These are phyloP conservation scores for Epinephelus malabaricus DNA, from an alignment of 2,797 vertebrate species.

Conservation along the genomic window DNA sequence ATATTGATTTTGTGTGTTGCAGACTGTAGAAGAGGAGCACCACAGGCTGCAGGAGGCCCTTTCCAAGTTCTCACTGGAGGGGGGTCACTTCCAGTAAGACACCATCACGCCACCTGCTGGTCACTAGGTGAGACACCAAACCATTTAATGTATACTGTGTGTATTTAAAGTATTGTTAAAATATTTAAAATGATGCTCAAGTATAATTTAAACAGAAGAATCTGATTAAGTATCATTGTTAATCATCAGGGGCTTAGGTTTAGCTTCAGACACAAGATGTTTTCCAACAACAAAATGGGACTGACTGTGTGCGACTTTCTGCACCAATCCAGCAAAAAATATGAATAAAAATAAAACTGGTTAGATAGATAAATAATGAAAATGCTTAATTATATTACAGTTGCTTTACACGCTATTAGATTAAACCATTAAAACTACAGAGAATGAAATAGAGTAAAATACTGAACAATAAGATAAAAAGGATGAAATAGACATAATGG, in stretches of 20 bases:
- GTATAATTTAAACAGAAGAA: not conserved
- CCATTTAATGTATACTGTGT: no score
- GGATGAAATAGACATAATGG: not conserved
- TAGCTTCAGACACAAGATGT: no score
- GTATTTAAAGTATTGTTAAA: not conserved
- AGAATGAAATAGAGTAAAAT: not conserved
- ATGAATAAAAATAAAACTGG: not conserved
- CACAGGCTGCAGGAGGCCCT: constrained; percentile 84
- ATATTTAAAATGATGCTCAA: not conserved
- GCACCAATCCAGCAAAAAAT: not conserved
- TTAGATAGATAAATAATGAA: no score
- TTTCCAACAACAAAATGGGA: not conserved
- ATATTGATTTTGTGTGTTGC: constrained; percentile 77
- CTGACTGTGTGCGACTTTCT: not conserved
- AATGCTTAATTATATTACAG: no score
- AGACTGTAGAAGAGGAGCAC: constrained; percentile 85
- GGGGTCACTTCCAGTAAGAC: constrained; percentile 81
- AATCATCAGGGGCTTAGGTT: not conserved
- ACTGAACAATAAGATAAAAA: not conserved
- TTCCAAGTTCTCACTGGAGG: constrained; percentile 82
- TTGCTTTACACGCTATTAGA: no score
- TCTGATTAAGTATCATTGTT: not conserved
- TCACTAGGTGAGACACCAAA: constrained; percentile 70
- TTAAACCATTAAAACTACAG: no score
- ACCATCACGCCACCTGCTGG: constrained; percentile 73